phyloP scores from a whole-genome alignment of 2,797 vertebrate species.

The Dermochelys coriacea region DNA sequence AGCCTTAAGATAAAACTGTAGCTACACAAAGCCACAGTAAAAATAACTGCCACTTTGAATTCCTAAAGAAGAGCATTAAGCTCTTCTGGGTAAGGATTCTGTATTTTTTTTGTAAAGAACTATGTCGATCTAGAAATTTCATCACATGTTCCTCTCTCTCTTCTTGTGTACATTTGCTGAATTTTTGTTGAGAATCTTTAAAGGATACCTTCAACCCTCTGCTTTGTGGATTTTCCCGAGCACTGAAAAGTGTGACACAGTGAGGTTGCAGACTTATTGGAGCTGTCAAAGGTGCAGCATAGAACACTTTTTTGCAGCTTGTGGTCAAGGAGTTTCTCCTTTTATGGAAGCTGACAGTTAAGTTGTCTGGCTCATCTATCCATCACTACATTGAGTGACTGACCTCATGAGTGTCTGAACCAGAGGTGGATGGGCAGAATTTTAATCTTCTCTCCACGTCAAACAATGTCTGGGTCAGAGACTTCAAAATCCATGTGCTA shows the following conservation, averaged over 20 bases:
- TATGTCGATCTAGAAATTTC: not conserved
- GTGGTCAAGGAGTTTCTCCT: slow-evolving; percentile 1
- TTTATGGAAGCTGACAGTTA: slow-evolving; percentile 45
- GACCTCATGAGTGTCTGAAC: not conserved
- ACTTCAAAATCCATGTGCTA: slow-evolving; percentile 47
- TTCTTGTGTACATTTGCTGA: not conserved
- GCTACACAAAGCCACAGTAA: not conserved
- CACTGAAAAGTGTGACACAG: not conserved
- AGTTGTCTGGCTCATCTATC: slow-evolving; percentile 42
- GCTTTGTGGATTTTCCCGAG: not conserved
- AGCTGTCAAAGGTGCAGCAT: slow-evolving; percentile 7
- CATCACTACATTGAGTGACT: not conserved
- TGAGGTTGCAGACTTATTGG: not conserved
- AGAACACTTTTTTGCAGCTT: not conserved
- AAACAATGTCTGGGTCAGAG: slow-evolving; percentile 27
- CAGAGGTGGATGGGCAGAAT: slow-evolving; percentile 24
- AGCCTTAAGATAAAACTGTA: not conserved
- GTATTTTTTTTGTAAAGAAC: not conserved
- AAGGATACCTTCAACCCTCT: not conserved
- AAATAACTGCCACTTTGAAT: not conserved
- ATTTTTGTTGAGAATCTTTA: not conserved
- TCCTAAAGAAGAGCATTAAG: not conserved
- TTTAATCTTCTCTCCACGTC: slow-evolving; percentile 46
- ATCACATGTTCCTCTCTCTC: not conserved
- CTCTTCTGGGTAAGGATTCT: not conserved